These are phyloP conservation scores for Drosophila simulans DNA, from an alignment of 1,140 invertebrate species.

Conservation along the genomic window DNA sequence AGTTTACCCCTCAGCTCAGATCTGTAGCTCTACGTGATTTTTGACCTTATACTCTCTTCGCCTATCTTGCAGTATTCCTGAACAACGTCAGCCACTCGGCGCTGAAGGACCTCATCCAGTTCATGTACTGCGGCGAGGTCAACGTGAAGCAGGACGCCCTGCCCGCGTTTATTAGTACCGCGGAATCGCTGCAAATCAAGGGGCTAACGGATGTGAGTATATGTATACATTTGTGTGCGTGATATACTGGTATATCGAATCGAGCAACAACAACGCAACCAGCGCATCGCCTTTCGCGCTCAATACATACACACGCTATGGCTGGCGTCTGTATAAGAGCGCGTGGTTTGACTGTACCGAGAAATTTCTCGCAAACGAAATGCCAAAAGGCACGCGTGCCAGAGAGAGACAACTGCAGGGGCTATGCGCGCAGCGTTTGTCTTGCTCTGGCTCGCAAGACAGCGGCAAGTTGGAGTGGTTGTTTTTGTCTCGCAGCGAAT, in stretches of 20 bases:
- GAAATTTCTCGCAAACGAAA: constrained; percentile 66
- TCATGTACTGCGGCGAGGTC: constrained; percentile 95
- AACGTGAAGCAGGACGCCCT: constrained; percentile 94
- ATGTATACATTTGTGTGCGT: too few species aligned
- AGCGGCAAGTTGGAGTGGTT: constrained; percentile 48
- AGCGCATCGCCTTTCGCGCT: constrained; percentile 55
- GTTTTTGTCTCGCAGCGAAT: constrained; percentile 35
- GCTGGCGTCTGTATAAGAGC: constrained; percentile 67
- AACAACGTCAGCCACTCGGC: constrained; percentile 92
- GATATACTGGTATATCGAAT: constrained; percentile 8
- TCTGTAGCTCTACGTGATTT: background rate
- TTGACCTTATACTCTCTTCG: constrained; percentile 62
- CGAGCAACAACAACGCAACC: constrained; percentile 28
- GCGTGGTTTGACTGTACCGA: constrained; percentile 69
- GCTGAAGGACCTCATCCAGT: constrained; percentile 91
- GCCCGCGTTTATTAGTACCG: constrained; percentile 92
- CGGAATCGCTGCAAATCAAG: constrained; percentile 93
- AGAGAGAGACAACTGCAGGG: constrained; percentile 21
- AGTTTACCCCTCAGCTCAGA: constrained; percentile 26
- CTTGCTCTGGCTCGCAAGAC: constrained; percentile 24
- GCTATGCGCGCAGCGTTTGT: constrained; percentile 15
- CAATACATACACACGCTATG: constrained; percentile 46
- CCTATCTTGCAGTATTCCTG: constrained; percentile 88
- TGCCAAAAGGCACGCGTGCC: constrained; percentile 17
- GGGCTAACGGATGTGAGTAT: constrained; percentile 88